Conservation (phyloP, 2,888 invertebrate species). For the Nemurella pictetii region DNA sequence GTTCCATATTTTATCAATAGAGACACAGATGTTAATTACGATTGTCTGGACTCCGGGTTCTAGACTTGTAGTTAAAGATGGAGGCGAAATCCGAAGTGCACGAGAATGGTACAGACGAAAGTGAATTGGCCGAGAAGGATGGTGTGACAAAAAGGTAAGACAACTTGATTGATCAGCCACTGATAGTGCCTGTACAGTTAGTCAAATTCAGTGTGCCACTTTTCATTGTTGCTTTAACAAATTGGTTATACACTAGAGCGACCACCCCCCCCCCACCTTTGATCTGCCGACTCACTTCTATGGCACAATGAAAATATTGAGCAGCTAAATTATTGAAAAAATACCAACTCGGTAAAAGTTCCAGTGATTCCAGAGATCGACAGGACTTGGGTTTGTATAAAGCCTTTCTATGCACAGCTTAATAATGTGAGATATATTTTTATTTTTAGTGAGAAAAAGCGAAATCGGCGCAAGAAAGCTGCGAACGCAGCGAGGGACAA, state of each 20-base stretch:
- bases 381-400: too few relatives aligned
- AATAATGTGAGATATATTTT: not conserved
- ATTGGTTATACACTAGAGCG: not conserved
- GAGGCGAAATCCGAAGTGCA: slow-evolving; percentile 54
- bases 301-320: not conserved
- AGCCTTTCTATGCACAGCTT: too few relatives aligned
- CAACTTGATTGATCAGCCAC: not conserved
- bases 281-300: slow-evolving; percentile 29
- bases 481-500: slow-evolving; percentile 36
- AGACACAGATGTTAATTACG: not conserved
- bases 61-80: slow-evolving; percentile 48
- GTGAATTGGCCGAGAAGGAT: slow-evolving; percentile 55
- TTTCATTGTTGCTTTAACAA: not conserved
- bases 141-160: slow-evolving; percentile 57
- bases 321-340: not conserved
- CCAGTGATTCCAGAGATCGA: too few relatives aligned
- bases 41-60: not conserved
- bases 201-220: not conserved
- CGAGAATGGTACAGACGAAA: slow-evolving; percentile 55
- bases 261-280: slow-evolving; percentile 3
- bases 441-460: slow-evolving; percentile 54
- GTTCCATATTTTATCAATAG: not conserved
- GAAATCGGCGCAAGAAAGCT: slow-evolving; percentile 54
- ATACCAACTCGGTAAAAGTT: too few relatives aligned
- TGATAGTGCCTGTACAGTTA: not conserved